Percentiles rank a stretch among this genome's conserved stretches.
Evolutionary conservation across 2,888 invertebrate species (phyloP).

Genomic region (Clitarchus hookeri): DNA sequence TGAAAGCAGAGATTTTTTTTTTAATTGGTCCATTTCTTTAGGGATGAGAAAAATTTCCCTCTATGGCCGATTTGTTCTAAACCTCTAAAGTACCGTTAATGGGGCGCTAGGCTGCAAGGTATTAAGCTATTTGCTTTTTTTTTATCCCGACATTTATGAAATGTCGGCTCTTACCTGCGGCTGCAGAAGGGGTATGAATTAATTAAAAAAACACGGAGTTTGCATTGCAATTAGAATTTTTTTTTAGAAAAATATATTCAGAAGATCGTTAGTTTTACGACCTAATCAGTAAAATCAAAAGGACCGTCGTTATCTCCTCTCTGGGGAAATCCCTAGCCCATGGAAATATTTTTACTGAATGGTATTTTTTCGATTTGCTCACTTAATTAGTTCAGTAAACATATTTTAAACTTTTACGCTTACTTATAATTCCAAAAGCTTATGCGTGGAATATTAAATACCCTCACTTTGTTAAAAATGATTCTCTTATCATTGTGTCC

Average conservation of each 20-base stretch:
- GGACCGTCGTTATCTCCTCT: background rate
- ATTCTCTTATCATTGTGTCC: too few species aligned
- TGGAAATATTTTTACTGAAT: too few species aligned
- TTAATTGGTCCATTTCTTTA: background rate
- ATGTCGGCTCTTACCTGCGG: background rate
- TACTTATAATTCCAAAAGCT: too few species aligned
- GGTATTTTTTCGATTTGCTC: too few species aligned
- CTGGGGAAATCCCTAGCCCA: background rate
- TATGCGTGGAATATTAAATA: too few species aligned
- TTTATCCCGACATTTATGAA: background rate
- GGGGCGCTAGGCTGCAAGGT: constrained; percentile 1
- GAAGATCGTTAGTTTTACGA: background rate
- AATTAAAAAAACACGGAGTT: background rate
- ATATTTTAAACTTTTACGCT: too few species aligned
- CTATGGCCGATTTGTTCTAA: background rate
- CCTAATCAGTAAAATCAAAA: background rate
- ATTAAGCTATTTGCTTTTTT: background rate
- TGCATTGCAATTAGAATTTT: background rate
- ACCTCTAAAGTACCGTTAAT: background rate
- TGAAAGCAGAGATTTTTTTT: background rate
- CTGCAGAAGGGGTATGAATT: background rate
- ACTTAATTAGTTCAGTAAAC: too few species aligned
- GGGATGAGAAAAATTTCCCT: background rate
- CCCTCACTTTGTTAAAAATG: too few species aligned
- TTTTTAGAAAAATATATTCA: background rate